Conservation (phyloP, 1,140 invertebrate species). For the Caligus rogercresseyi region DNA sequence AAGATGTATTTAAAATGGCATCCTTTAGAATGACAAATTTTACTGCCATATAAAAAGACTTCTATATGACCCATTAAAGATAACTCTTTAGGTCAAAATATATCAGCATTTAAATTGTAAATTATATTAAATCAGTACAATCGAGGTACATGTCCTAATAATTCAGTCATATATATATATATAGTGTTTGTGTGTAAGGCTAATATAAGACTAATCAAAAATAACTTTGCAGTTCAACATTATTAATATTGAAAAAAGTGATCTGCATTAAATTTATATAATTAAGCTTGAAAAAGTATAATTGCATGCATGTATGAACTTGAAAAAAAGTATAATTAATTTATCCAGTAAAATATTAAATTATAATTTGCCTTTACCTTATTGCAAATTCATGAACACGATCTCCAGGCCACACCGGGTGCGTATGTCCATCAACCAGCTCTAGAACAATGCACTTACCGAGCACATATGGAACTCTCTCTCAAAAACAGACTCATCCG, state of each 20-base stretch:
- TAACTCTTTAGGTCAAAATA: too few species aligned
- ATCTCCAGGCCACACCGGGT: constrained; percentile 47
- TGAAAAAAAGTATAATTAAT: background rate
- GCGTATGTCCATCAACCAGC: constrained; percentile 45
- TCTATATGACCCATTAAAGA: too few species aligned
- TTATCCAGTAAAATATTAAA: background rate
- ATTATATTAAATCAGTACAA: too few species aligned
- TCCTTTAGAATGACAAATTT: too few species aligned
- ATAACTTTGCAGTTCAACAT: too few species aligned
- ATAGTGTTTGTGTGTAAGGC: too few species aligned
- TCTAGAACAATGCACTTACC: constrained; percentile 37
- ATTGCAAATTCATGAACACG: constrained; percentile 46
- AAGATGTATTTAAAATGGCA: background rate
- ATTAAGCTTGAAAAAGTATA: background rate
- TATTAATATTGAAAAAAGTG: background rate
- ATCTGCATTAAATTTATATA: too few species aligned
- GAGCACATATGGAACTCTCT: constrained; percentile 30
- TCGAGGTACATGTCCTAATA: too few species aligned
- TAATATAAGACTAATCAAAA: too few species aligned
- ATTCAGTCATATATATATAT: too few species aligned
- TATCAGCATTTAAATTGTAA: too few species aligned
- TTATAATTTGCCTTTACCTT: constrained; percentile 30
- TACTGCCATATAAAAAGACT: too few species aligned
- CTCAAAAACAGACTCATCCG: constrained; percentile 25
- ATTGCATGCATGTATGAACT: background rate